These are phyloP conservation scores for Cyrtonyx montezumae DNA, from an alignment of 2,113 vertebrate genomes.

Conservation along the genomic window DNA sequence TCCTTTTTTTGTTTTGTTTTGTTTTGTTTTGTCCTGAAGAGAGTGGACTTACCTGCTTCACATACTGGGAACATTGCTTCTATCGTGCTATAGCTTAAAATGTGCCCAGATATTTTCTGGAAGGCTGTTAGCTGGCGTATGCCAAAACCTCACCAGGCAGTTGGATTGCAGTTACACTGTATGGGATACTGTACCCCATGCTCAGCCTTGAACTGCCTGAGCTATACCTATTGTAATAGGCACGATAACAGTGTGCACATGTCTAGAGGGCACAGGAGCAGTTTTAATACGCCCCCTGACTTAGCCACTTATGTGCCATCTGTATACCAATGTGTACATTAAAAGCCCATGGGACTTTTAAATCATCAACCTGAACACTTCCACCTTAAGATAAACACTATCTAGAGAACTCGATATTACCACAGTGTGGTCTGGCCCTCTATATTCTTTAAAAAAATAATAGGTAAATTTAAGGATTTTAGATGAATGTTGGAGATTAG, in stretches of 20 bases:
- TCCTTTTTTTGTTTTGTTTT: not conserved
- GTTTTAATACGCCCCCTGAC: not conserved
- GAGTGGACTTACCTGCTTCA: not conserved
- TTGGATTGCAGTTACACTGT: not conserved
- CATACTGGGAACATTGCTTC: not conserved
- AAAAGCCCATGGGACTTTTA: not conserved
- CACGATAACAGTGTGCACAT: not conserved
- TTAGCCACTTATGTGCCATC: rapidly evolving
- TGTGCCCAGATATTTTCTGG: not conserved
- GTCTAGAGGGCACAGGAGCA: not conserved
- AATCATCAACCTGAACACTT: not conserved
- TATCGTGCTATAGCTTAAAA: not conserved
- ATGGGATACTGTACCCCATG: not conserved
- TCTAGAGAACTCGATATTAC: not conserved
- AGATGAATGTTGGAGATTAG: not conserved
- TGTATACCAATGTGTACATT: not conserved
- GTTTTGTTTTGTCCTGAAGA: not conserved
- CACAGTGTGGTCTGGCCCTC: not conserved
- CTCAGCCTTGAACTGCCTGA: not conserved
- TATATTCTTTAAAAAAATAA: not conserved
- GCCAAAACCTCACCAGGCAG: not conserved
- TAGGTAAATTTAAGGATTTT: not conserved
- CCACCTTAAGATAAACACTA: not conserved
- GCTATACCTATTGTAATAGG: not conserved
- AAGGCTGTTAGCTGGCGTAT: not conserved